Evolutionary conservation across 1,140 invertebrate species (phyloP), one percentile per base, ranked within the genome.

Genomic region (Cydia strobilella): DNA sequence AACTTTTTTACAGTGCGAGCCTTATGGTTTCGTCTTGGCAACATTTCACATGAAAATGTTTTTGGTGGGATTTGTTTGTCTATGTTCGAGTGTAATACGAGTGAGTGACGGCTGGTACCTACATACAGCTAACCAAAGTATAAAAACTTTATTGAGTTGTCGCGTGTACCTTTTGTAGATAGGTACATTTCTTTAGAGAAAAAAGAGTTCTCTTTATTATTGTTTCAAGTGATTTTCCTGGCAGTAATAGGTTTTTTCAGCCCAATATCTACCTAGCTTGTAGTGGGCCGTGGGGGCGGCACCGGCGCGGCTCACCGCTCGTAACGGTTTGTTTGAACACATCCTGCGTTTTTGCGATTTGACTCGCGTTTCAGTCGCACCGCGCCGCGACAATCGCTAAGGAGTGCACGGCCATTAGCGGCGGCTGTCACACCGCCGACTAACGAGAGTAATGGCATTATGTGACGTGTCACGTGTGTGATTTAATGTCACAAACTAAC

Each of bases 321-420:
- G 54, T 59, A 59, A 59, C 54, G 54, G 54, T 59, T 59, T 59
- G 54, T 59, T 59, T 59, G 15, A n/a, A 59, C 20, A 59, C 54
- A 59, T 69, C 25, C 35, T 18, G 65, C 25, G 25, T 27, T 39
- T 27, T 27, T 69, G 65, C 35, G 25, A 9, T 35, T 35, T 6
- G 31, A 18, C n/a, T 72, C 71, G 42, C 35, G 42, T 72, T 45
- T 39, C 71, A 72, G 35, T 72, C 31, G 35, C 35, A 18, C 71
- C 71, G 71, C 65, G 45, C 12, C 35, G 31, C 69, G 27, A 20
- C 63, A 0, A 25, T n/a, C 18, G 65, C 65, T 69, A 69, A 69
- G 42, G 65, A 69, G 65, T 27, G 20, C 31, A n/a, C 65, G 31
- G 65, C 65, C 31, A 42, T 35, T 69, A 39, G 31, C 63, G 65